These are phyloP conservation scores for chimpanzee (Pan troglodytes) DNA, from an alignment of 2,113 vertebrate genomes.

Conservation along the genomic window NHGRI_mPanTro3-v2.1_pri NC_072409.2:80741001-80741500, in stretches of 20 bases:
- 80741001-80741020: background rate
- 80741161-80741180: background rate
- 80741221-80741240: background rate
- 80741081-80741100: background rate
- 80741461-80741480: background rate
- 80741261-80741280: constrained; percentile 19
- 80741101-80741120: background rate
- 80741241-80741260: background rate
- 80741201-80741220: background rate
- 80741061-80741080: background rate
- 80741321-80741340: constrained; percentile 93
- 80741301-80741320: constrained; percentile 90
- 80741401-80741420: constrained; percentile 7
- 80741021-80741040: background rate
- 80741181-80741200: constrained; percentile 26
- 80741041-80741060: background rate
- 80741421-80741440: constrained; percentile 29
- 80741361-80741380: constrained; percentile 92
- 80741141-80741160: constrained; percentile 1
- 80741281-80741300: constrained; percentile 87
- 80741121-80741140: background rate
- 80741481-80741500: background rate
- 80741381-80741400: constrained; percentile 26
- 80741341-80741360: constrained; percentile 98
- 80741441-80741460: background rate